phyloP scores from a whole-genome alignment of 1,140 invertebrate species.

The Leptinotarsa defecta region DNA sequence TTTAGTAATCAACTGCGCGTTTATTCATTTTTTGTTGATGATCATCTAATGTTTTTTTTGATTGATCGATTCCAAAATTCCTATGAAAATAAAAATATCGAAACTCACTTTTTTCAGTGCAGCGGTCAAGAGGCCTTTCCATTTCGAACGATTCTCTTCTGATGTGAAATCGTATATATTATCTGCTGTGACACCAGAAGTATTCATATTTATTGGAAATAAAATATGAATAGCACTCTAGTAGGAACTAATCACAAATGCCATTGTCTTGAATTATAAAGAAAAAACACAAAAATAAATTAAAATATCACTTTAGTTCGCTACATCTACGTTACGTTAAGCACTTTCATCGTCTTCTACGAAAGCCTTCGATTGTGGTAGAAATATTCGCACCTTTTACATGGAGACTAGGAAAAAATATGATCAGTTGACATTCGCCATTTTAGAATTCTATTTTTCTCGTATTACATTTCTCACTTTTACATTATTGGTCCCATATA shows the following conservation, averaged over 20 bases:
- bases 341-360: constrained; percentile 22
- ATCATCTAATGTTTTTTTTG: neutral
- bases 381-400: constrained; percentile 28
- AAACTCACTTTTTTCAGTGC: constrained; percentile 72
- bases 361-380: neutral
- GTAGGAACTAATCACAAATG: constrained; percentile 17
- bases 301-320: neutral
- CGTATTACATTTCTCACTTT: constrained; percentile 21
- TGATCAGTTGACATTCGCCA: constrained; percentile 37
- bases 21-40: neutral
- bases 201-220: constrained; percentile 40
- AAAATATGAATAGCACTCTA: constrained; percentile 23
- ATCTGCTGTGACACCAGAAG: constrained; percentile 52
- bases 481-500: neutral
- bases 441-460: constrained; percentile 29
- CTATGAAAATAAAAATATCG: neutral
- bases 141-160: constrained; percentile 85
- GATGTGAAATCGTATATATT: constrained; percentile 85
- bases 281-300: constrained; percentile 23
- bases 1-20: neutral
- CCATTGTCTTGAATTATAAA: constrained; percentile 20
- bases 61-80: neutral
- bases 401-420: constrained; percentile 31
- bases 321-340: constrained; percentile 29
- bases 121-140: constrained; percentile 85